Evolutionary conservation across 1,140 invertebrate genomes (phyloP), one percentile per base, ranked within the genome.

Genomic region (Drosophila varians): DNA sequence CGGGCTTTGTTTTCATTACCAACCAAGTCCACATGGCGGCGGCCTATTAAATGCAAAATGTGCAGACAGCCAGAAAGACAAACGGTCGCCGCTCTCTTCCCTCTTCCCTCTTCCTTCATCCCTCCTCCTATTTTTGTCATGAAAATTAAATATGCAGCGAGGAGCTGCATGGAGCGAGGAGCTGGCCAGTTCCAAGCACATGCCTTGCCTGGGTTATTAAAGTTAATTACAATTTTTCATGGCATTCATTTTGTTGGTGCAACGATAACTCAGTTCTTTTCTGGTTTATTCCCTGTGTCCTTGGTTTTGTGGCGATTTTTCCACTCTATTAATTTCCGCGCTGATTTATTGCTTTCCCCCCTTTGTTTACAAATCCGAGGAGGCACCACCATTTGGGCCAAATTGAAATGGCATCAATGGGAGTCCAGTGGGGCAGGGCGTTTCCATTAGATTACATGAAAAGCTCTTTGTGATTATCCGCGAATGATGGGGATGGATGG

Each of bases 31-130:
- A 84, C 79, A 84, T 86, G 80, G 82, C 61, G 82, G 82, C 82
- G 82, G 82, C 82, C 82, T 87, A 87, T 87, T 87, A 87, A 82
- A 82, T 82, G 65, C 74, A 77, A 87, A 87, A 87, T 82, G 83
- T 87, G 74, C 83, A 88, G 77, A 82, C 77, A 77, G 77, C 64
- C 82, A 74, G 82, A 69, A 68, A 76, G 82, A 86, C 80, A 83
- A 86, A 84, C 80, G 58, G 58, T 64, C 45, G 64, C 16, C 36
- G 1, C 19, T 5, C 11, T 34, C 38, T 25, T 8, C 16, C 18
- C 12, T 19, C 43, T n/a, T n/a, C n/a, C n/a, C n/a, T n/a, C n/a
- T n/a, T n/a, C n/a, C n/a, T n/a, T n/a, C n/a, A n/a, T n/a, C n/a
- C n/a, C n/a, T n/a, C 28, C 1, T n/a, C 14, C 71, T 79, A 16